These are phyloP conservation scores for Dascillus cervinus DNA, from an alignment of 2,888 invertebrate genomes.

Conservation along the genomic window DNA sequence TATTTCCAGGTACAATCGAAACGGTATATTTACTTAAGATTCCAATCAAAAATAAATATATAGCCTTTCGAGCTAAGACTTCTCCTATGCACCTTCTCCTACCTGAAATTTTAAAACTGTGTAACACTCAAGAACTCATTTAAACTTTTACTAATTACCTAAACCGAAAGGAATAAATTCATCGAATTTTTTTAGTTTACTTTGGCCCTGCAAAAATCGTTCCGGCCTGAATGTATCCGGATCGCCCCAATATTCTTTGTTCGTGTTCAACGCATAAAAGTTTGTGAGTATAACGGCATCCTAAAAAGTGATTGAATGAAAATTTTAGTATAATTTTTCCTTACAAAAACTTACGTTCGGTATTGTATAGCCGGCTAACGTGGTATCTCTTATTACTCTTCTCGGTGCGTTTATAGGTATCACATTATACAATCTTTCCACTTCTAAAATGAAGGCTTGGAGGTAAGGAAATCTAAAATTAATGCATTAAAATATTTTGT, in stretches of 20 bases:
- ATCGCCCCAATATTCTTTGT: conserved; percentile 51
- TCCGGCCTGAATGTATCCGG: conserved; percentile 58
- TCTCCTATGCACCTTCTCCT: too few species aligned
- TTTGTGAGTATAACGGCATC: conserved; percentile 34
- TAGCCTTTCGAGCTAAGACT: too few species aligned
- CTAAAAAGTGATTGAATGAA: conserved; percentile 24
- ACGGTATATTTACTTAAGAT: too few species aligned
- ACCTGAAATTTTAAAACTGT: too few species aligned
- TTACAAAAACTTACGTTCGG: conserved; percentile 29
- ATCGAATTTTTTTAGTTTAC: conserved; percentile 30
- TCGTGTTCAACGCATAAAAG: conserved; percentile 47
- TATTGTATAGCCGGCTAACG: conserved; percentile 46
- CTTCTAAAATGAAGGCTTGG: conserved; percentile 49
- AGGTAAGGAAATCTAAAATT: conserved; percentile 46
- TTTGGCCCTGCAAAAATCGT: conserved; percentile 47
- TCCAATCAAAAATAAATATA: too few species aligned
- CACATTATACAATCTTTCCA: conserved; percentile 42
- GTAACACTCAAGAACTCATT: too few species aligned
- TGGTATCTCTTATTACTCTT: conserved; percentile 47
- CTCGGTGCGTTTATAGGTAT: conserved; percentile 45
- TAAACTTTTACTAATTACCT: too few species aligned
- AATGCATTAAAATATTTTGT: too few species aligned
- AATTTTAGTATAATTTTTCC: conserved; percentile 21
- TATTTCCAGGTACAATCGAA: too few species aligned
- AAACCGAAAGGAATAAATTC: conserved; percentile 38